Evolutionary conservation across 2,113 vertebrate genomes (phyloP).

Genomic region (Clinocottus analis): DNA sequence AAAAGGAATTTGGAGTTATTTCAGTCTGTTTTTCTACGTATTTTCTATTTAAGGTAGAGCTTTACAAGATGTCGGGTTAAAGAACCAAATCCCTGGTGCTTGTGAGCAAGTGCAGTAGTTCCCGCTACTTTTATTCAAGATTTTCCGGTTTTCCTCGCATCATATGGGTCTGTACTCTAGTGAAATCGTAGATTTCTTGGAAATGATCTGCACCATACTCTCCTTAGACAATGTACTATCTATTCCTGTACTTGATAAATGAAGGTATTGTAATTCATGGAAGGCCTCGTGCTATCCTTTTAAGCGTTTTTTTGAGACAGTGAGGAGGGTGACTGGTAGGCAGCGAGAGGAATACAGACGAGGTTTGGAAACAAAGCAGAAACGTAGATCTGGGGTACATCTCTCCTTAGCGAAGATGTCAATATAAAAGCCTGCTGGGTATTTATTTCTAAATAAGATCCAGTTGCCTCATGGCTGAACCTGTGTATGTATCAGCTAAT

Average conservation of each 20-base stretch:
- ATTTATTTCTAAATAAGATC: slow-evolving; percentile 1
- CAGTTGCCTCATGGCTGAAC: neutral
- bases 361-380: neutral
- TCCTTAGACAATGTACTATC: slow-evolving; percentile 2
- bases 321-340: neutral
- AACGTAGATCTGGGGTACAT: neutral
- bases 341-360: neutral
- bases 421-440: neutral
- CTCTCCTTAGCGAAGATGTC: neutral
- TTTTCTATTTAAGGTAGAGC: slow-evolving; percentile 19
- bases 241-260: slow-evolving; percentile 24
- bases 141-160: neutral
- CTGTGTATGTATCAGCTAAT: neutral
- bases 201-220: neutral
- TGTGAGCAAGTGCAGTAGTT: neutral
- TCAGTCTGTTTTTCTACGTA: slow-evolving; percentile 12
- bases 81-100: slow-evolving; percentile 27
- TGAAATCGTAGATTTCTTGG: slow-evolving; percentile 17
- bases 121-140: neutral
- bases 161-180: neutral
- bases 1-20: slow-evolving; percentile 11
- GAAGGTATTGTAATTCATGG: slow-evolving; percentile 31
- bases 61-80: slow-evolving; percentile 13
- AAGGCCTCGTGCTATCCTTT: neutral
- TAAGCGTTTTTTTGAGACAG: neutral